These are phyloP conservation scores for Tokudaia muenninki DNA, from an alignment of 2,797 vertebrate species.

Conservation along the genomic window DNA sequence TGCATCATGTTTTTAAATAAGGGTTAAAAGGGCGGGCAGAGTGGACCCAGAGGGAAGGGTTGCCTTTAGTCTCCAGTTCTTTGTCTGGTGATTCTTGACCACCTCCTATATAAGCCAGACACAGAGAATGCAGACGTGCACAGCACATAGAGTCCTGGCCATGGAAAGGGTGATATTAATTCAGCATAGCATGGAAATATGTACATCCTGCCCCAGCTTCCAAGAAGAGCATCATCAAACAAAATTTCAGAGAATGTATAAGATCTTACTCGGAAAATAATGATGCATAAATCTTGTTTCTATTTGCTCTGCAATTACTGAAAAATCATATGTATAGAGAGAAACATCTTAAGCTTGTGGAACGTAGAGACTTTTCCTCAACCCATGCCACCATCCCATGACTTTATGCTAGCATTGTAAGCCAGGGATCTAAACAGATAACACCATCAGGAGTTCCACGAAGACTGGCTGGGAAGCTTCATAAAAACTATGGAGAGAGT, in stretches of 20 bases:
- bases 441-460: rapidly evolving
- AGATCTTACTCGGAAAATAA: neutral
- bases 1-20: neutral
- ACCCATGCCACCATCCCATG: neutral
- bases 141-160: neutral
- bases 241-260: neutral
- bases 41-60: neutral
- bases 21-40: neutral
- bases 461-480: neutral
- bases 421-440: neutral
- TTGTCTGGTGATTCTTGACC: neutral
- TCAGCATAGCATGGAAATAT: neutral
- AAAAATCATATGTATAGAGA: neutral
- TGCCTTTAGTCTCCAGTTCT: neutral
- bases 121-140: neutral
- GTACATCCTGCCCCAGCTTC: neutral
- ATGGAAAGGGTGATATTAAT: neutral
- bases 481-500: neutral
- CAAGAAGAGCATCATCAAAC: neutral
- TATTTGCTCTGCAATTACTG: neutral
- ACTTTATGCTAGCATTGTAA: neutral
- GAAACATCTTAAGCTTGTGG: neutral
- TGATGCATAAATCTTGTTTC: neutral
- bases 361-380: too few relatives aligned
- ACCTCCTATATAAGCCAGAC: neutral